Evolutionary conservation across 2,113 vertebrate species (phyloP).

Genomic region (Hystrix brachyura): DNA sequence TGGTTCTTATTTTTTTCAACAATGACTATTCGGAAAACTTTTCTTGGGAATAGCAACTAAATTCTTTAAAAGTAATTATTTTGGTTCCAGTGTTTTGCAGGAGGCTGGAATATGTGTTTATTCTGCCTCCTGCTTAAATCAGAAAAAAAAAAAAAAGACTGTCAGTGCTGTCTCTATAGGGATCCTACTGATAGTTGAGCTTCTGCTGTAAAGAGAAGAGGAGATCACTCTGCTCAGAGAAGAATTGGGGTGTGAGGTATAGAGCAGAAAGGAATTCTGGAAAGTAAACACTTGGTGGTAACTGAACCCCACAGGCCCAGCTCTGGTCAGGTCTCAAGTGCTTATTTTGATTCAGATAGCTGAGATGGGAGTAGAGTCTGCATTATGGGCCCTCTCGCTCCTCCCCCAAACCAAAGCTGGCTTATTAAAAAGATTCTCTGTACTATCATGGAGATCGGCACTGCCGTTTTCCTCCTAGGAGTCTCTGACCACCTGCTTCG

Average conservation of each 20-base stretch:
- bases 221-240: background rate
- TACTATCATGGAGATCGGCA: background rate
- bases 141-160: background rate
- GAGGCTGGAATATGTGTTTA: background rate
- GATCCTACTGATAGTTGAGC: background rate
- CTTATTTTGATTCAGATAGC: background rate
- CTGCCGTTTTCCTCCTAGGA: background rate
- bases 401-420: background rate
- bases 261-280: background rate
- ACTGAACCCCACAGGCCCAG: background rate
- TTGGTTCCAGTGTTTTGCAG: background rate
- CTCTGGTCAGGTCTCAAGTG: background rate
- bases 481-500: background rate
- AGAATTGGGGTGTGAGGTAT: background rate
- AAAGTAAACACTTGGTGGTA: background rate
- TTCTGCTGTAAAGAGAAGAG: background rate
- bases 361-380: background rate
- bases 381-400: background rate
- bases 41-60: constrained; percentile 24
- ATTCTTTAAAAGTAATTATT: constrained; percentile 37
- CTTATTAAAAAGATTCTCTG: background rate
- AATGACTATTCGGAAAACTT: background rate
- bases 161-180: background rate
- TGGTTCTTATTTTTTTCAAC: constrained; percentile 1
- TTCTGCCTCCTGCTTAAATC: background rate